Conservation (phyloP, 2,888 invertebrate genomes). For the Rotaria socialis region DNA sequence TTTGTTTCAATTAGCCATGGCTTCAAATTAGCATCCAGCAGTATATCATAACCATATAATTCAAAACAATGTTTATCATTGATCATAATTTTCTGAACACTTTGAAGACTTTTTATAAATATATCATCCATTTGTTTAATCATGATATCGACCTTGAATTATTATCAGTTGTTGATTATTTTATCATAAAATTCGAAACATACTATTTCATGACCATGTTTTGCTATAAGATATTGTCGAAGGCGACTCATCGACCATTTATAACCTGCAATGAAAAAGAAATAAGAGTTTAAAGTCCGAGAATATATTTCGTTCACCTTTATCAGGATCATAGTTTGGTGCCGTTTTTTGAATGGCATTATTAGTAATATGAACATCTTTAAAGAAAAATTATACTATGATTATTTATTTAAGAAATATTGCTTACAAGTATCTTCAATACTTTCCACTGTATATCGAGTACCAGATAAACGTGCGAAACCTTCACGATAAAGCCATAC, state of each 20-base stretch:
- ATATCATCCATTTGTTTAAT: constrained; percentile 63
- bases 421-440: constrained; percentile 63
- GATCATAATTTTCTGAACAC: constrained; percentile 63
- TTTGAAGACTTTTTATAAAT: constrained; percentile 63
- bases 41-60: constrained; percentile 67
- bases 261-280: constrained; percentile 11
- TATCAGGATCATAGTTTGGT: constrained; percentile 63
- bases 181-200: not conserved
- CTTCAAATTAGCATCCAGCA: constrained; percentile 64
- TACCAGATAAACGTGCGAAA: constrained; percentile 66
- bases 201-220: constrained; percentile 59
- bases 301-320: constrained; percentile 53
- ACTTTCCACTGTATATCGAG: constrained; percentile 64
- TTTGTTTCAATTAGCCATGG: constrained; percentile 67
- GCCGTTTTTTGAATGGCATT: constrained; percentile 64
- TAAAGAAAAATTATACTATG: not conserved
- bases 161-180: not conserved
- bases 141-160: constrained; percentile 53
- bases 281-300: not conserved
- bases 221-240: constrained; percentile 63
- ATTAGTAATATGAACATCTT: constrained; percentile 64
- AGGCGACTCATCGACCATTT: constrained; percentile 65
- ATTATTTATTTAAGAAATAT: not conserved
- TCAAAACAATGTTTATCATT: constrained; percentile 67
- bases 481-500: constrained; percentile 66